phyloP scores from a whole-genome alignment of 1,140 invertebrate species.

The Formica exsecta region DNA sequence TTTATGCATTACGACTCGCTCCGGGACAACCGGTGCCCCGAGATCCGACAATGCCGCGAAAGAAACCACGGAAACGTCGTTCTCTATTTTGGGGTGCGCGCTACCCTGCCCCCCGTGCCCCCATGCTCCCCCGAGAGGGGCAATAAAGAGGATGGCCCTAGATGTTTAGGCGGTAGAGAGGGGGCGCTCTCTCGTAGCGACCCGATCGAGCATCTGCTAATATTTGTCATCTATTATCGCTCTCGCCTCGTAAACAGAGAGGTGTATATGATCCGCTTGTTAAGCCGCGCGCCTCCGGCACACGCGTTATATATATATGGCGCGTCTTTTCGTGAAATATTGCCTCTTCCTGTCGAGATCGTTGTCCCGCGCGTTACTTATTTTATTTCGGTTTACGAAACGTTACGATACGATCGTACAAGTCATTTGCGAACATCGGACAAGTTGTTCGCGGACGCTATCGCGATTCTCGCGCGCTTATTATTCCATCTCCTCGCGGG shows the following conservation, averaged over 20 bases:
- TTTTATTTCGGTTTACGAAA: neutral
- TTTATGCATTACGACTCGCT: conserved; percentile 82
- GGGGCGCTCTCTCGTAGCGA: conserved; percentile 39
- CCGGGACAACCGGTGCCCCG: conserved; percentile 36
- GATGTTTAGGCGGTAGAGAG: conserved; percentile 43
- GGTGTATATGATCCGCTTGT: conserved; percentile 81
- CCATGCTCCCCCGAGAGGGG: neutral
- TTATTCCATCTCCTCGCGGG: conserved; percentile 16
- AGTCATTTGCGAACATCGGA: neutral
- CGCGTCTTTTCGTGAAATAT: conserved; percentile 39
- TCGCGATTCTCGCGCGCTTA: conserved; percentile 10
- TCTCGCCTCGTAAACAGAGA: conserved; percentile 80
- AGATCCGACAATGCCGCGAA: conserved; percentile 78
- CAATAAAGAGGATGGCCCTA: conserved; percentile 62
- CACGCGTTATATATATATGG: conserved; percentile 45
- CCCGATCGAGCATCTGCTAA: conserved; percentile 85
- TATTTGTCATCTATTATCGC: conserved; percentile 87
- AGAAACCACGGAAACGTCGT: conserved; percentile 80
- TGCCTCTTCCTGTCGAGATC: neutral
- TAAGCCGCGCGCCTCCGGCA: conserved; percentile 62
- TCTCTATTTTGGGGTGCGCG: conserved; percentile 78
- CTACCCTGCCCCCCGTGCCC: conserved; percentile 11
- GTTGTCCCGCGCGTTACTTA: neutral
- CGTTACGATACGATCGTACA: conserved; percentile 37
- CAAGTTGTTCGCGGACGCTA: conserved; percentile 13